These are phyloP conservation scores for Hipparchia semele DNA, from an alignment of 2,888 invertebrate species.

Conservation along the genomic window DNA sequence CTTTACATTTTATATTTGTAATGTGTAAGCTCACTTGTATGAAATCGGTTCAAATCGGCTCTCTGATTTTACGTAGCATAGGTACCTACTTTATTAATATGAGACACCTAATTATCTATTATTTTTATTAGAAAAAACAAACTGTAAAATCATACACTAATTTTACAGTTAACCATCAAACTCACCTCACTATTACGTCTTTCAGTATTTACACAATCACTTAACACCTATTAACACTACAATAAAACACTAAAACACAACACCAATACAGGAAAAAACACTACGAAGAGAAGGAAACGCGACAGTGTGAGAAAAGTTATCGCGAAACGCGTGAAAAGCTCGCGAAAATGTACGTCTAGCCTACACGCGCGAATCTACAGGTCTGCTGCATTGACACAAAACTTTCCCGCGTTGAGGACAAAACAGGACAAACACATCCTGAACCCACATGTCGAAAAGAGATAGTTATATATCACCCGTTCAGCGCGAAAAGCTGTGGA, in stretches of 20 bases:
- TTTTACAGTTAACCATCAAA: not conserved
- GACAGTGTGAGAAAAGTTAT: constrained; percentile 42
- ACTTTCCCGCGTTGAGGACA: constrained; percentile 64
- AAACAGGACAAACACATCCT: constrained; percentile 38
- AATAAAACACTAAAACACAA: constrained; percentile 45
- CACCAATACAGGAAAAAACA: constrained; percentile 38
- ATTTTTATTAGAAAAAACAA: too few species aligned
- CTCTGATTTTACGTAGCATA: too few species aligned
- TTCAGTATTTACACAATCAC: constrained; percentile 55
- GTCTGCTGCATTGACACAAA: constrained; percentile 65
- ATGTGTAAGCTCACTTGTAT: too few species aligned
- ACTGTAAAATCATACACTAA: too few species aligned
- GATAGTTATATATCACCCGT: constrained; percentile 46
- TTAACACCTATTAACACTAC: constrained; percentile 44
- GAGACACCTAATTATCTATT: too few species aligned
- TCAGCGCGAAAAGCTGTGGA: constrained; percentile 53
- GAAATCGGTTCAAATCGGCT: too few species aligned
- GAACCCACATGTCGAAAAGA: constrained; percentile 44
- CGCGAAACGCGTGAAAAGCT: constrained; percentile 41
- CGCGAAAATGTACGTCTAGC: constrained; percentile 60
- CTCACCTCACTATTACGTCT: constrained; percentile 74
- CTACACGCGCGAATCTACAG: constrained; percentile 71
- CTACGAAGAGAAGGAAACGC: constrained; percentile 21
- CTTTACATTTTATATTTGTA: too few species aligned
- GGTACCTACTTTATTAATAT: too few species aligned